Base-by-base conservation (phyloP, 2,113 vertebrate species). In the Herpailurus yagouaroundi region DNA sequence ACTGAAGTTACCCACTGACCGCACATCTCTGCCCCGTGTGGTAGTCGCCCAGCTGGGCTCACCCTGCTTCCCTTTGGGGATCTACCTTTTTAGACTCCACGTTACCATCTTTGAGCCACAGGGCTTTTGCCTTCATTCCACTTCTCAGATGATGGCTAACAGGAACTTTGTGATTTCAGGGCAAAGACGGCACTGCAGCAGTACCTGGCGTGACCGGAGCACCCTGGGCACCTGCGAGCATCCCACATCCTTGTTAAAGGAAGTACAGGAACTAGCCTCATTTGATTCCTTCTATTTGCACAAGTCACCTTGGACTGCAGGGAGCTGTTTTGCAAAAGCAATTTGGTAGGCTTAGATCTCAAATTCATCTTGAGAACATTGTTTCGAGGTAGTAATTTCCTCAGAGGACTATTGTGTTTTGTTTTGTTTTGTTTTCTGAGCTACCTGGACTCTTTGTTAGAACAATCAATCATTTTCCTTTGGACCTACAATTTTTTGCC, bases 141-240 rank as follows among this genome's bases (percentile, higher is more conserved):
- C 23, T 91, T 89, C 79, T 82, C 69, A 96, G 71, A 36, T 79
- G 48, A 21, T 64, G 11, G 88, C 89, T 98, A 94, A 98, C 68
- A 14, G 55, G 11, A 76, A 94, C 71, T 97, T 98, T 96, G 95
- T 98, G 94, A 33, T 99, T 98, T 92, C 99, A 99, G 99, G 99
- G 99, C 99, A 87, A 99, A 99, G 99, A 99, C 99, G 81, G 99
- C 99, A 95, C 99, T 99, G 99, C 99, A 99, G 99, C 99, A 99
- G 99, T 99, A 99, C 98, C 99, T 99, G 97, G 99, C 99, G 94
- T 99, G 99, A 99, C 98, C 93, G 98, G 99, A 98, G 98, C 73
- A 5, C 55, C 97, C 63, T 90, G 64, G 94, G 97, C 98, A 96
- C 96, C 97, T 98, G 96, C 63, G 95, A 97, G 98, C 98, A 98